These are phyloP conservation scores for Athene noctua DNA, from an alignment of 2,113 vertebrate genomes.

Conservation along the genomic window DNA sequence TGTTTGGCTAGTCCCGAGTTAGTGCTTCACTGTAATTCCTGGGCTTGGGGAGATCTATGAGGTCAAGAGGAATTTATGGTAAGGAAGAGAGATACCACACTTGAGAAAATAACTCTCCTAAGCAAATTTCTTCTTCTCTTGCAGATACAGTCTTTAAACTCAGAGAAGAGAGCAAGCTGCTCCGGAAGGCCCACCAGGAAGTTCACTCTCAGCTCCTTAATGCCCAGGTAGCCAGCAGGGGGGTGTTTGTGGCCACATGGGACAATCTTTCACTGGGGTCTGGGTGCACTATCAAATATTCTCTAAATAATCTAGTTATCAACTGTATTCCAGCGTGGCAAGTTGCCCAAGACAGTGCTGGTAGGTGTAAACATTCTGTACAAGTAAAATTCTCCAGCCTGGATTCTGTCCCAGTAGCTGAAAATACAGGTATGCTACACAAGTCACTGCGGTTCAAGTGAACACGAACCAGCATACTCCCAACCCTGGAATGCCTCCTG, in stretches of 20 bases:
- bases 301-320: background rate
- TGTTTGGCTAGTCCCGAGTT: background rate
- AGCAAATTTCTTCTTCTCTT: background rate
- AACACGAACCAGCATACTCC: background rate
- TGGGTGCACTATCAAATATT: background rate
- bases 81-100: background rate
- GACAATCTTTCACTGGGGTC: background rate
- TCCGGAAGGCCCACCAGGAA: conserved; percentile 72
- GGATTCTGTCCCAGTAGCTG: background rate
- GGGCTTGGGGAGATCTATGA: background rate
- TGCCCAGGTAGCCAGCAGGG: conserved; percentile 56
- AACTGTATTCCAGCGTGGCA: background rate
- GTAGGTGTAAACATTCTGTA: background rate
- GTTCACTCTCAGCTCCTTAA: conserved; percentile 68
- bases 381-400: background rate
- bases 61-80: background rate
- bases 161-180: conserved; percentile 70
- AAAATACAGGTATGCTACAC: background rate
- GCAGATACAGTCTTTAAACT: conserved; percentile 70
- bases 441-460: too few relatives aligned
- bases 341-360: background rate
- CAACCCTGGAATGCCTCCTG: background rate
- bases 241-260: background rate
- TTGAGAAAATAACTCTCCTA: fast-evolving
- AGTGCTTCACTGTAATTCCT: background rate